phyloP scores from a whole-genome alignment of 1,140 invertebrate species.

The Drosophila kohkoa region DNA sequence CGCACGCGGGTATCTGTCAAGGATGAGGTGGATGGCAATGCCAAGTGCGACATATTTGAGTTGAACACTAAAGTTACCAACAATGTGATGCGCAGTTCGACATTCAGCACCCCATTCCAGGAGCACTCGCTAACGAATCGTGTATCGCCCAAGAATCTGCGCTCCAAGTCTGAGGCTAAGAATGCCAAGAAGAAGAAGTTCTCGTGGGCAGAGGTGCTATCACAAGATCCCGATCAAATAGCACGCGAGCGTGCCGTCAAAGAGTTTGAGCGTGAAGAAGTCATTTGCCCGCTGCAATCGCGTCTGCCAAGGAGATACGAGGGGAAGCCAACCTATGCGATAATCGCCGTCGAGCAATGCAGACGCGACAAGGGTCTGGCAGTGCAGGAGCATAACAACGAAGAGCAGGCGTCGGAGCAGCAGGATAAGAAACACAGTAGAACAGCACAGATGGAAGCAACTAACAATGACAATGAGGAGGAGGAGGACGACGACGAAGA shows the following conservation, averaged over 20 bases:
- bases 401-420: slow-evolving; percentile 13
- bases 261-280: slow-evolving; percentile 82
- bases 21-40: slow-evolving; percentile 62
- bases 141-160: slow-evolving; percentile 84
- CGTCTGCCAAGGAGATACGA: slow-evolving; percentile 66
- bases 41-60: slow-evolving; percentile 76
- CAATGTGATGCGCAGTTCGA: slow-evolving; percentile 57
- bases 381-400: slow-evolving; percentile 62
- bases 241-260: slow-evolving; percentile 82
- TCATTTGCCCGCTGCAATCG: slow-evolving; percentile 69
- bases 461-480: slow-evolving; percentile 27
- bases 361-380: slow-evolving; percentile 64
- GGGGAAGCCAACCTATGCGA: slow-evolving; percentile 82
- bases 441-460: slow-evolving; percentile 3
- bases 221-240: slow-evolving; percentile 84
- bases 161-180: slow-evolving; percentile 81
- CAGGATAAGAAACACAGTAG: slow-evolving; percentile 3
- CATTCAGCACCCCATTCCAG: slow-evolving; percentile 71
- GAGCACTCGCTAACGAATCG: slow-evolving; percentile 79
- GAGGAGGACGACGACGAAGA: slow-evolving; percentile 34
- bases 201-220: slow-evolving; percentile 82
- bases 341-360: slow-evolving; percentile 71
- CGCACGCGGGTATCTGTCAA: slow-evolving; percentile 60
- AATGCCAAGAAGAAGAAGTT: slow-evolving; percentile 78
- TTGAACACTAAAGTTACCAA: slow-evolving; percentile 61